These are phyloP conservation scores for Diadophis punctatus DNA, from an alignment of 2,113 vertebrate species.

Conservation along the genomic window DNA sequence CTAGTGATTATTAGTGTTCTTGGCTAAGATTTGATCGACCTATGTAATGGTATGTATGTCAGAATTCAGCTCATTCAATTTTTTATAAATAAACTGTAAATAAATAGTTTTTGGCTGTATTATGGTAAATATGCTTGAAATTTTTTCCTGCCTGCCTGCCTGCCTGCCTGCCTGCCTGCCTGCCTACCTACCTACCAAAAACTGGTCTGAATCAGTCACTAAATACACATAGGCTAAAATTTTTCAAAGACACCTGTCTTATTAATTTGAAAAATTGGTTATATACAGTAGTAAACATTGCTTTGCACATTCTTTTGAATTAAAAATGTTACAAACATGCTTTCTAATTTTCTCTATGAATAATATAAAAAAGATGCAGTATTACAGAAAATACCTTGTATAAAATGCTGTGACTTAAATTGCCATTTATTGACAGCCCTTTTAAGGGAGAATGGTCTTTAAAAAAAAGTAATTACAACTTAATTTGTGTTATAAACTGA, in stretches of 20 bases:
- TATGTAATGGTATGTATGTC: conserved; percentile 47
- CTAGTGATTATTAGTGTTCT: not conserved
- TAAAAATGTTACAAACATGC: not conserved
- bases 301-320: not conserved
- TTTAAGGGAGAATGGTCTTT: not conserved
- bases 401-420: not conserved
- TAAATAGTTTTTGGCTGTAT: conserved; percentile 44
- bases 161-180: not conserved
- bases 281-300: not conserved
- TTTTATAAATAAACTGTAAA: conserved; percentile 30
- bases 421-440: not conserved
- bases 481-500: not conserved
- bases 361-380: not conserved
- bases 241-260: not conserved
- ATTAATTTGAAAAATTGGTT: not conserved
- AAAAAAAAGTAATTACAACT: not conserved
- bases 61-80: conserved; percentile 39
- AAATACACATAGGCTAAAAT: not conserved
- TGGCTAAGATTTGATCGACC: conserved; percentile 48
- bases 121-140: conserved; percentile 47
- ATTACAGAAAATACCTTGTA: not conserved
- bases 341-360: not conserved
- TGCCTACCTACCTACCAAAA: not conserved
- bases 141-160: not conserved
- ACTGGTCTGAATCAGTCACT: not conserved